Base-by-base conservation (phyloP, 2,888 invertebrate species). In the Drosophila meridionalis region DNA sequence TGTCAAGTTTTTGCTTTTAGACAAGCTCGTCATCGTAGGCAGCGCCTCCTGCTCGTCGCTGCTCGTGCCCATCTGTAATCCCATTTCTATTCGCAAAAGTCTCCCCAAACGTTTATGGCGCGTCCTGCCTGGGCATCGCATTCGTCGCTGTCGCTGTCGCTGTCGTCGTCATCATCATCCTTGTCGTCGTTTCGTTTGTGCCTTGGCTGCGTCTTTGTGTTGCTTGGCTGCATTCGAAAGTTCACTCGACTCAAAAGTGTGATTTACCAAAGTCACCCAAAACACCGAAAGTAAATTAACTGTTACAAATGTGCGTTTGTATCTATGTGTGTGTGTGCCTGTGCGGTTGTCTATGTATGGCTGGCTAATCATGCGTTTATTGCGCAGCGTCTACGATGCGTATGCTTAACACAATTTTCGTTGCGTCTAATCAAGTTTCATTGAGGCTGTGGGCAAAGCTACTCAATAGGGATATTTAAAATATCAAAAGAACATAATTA, bases 251-350 rank as follows among this genome's bases (percentile, higher is more conserved):
- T 78, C 61, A 66, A 71, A 73, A 74, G 70, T 80, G 80, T 69
- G 79, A 87, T 80, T 85, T 77, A 69, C 74, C 82, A 79, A 82
- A 86, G 78, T 83, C 89, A 80, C 63, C 76, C 68, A 67, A 78
- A 83, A 81, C 78, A 81, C 63, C 62, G 70, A 83, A 83, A 87
- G 67, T 73, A 89, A 89, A 82, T 89, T 87, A 89, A 83, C 83
- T 85, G 83, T 78, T 80, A 82, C 78, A 82, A 79, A 79, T 81
- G 65, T 76, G 52, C 47, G 61, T 40, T 45, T 56, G 45, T 55
- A 59, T 53, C 7, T 62, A 8, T 56, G 56, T 56, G 42, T 52
- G 30, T 52, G 56, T 53, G 62, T 47, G 6, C 14, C 38, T 63
- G 14, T 52, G 61, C 20, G 52, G 40, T 32, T 52, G 38, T 34